Evolutionary conservation across 1,140 invertebrate species (phyloP).

Genomic region (Chironomus tepperi): DNA sequence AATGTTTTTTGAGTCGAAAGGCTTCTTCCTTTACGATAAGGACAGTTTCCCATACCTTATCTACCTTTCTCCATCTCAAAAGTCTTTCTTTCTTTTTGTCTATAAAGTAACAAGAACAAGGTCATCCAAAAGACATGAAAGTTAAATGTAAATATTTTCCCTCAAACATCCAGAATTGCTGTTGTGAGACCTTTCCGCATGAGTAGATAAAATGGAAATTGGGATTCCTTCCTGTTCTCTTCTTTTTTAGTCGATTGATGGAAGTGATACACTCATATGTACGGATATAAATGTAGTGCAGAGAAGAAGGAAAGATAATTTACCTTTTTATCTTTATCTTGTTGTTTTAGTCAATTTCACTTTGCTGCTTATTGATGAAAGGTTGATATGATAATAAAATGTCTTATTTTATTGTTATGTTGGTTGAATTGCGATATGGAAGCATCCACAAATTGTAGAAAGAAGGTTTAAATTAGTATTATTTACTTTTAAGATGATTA

Average conservation of each 20-base stretch:
- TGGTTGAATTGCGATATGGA: too few species aligned
- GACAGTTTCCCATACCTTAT: neutral
- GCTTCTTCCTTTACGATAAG: neutral
- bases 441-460: too few species aligned
- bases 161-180: neutral
- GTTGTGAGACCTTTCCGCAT: neutral
- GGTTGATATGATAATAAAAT: too few species aligned
- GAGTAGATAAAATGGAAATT: neutral
- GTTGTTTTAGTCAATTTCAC: conserved; percentile 7
- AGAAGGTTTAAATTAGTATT: too few species aligned
- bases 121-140: neutral
- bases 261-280: neutral
- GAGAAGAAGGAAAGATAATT: neutral
- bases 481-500: too few species aligned
- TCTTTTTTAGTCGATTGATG: neutral
- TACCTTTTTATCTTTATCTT: too few species aligned
- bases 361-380: neutral
- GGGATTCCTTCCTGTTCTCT: conserved; percentile 4
- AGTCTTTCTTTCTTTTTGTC: neutral
- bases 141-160: neutral
- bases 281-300: neutral
- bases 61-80: neutral
- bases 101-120: neutral
- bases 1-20: neutral
- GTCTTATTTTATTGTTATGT: too few species aligned